phyloP scores from a whole-genome alignment of 2,888 invertebrate genomes.

The Agriotes lineatus region DNA sequence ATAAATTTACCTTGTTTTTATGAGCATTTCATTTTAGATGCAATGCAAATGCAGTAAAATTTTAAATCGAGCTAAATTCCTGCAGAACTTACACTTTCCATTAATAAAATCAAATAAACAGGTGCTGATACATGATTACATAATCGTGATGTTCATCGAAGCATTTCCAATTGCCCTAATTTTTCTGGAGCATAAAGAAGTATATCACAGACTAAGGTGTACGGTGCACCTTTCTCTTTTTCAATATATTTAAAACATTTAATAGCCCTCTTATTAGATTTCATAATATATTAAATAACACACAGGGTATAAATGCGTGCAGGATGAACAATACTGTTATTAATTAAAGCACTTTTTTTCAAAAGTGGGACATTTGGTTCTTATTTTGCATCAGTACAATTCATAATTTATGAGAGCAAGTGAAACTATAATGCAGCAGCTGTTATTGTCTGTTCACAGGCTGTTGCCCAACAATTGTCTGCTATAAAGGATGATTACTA shows the following conservation, averaged over 20 bases:
- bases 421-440: conserved; percentile 5
- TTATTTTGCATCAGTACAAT: conserved; percentile 9
- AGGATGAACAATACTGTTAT: conserved; percentile 4
- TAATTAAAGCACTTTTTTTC: not conserved
- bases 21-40: not conserved
- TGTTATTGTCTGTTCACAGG: not conserved
- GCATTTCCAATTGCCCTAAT: conserved; percentile 34
- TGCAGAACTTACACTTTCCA: conserved; percentile 14
- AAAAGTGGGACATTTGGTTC: not conserved
- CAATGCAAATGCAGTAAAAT: conserved; percentile 15
- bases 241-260: conserved; percentile 14
- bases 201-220: conserved; percentile 23
- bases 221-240: conserved; percentile 30
- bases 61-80: conserved; percentile 1
- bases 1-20: not conserved
- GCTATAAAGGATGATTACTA: not conserved
- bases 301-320: not conserved
- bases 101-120: conserved; percentile 25
- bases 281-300: conserved; percentile 27
- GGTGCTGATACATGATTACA: conserved; percentile 30
- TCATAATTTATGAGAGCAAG: conserved; percentile 5
- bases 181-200: conserved; percentile 34
- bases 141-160: conserved; percentile 30
- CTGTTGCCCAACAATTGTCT: conserved; percentile 7
- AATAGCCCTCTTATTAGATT: conserved; percentile 18